Conservation (phyloP, 37 sponge, comb jelly and placozoan genomes). For the Agelas oroides region DNA sequence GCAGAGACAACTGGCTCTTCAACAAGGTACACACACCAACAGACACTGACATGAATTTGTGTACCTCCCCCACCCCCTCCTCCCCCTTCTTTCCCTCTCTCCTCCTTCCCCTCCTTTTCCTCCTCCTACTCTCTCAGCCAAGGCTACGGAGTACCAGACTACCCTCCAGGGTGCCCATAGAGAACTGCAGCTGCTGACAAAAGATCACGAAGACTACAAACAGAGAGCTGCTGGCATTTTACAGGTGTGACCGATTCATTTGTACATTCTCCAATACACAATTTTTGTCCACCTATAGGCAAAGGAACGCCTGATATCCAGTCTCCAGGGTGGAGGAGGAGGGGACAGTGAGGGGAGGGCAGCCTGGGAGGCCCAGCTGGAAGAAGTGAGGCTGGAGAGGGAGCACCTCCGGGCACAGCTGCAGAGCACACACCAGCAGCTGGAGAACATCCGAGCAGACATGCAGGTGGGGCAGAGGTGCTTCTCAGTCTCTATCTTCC, state of each 20-base stretch:
- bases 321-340: conserved; percentile 34
- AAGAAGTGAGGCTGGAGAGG: conserved; percentile 60
- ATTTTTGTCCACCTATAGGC: conserved; percentile 20
- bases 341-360: neutral
- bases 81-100: too few relatives aligned
- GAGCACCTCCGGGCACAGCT: conserved; percentile 51
- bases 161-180: conserved; percentile 20
- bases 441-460: conserved; percentile 31
- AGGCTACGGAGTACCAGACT: conserved; percentile 25
- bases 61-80: too few relatives aligned
- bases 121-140: neutral
- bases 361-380: conserved; percentile 34
- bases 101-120: too few relatives aligned
- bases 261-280: neutral
- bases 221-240: conserved; percentile 78
- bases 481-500: too few relatives aligned
- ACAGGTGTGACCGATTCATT: conserved; percentile 49
- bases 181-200: conserved; percentile 36
- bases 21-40: conserved; percentile 15
- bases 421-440: conserved; percentile 22
- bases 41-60: neutral
- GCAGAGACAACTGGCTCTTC: conserved; percentile 27
- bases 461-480: conserved; percentile 52
- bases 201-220: conserved; percentile 79
- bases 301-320: conserved; percentile 64